phyloP scores from a whole-genome alignment of 2,888 invertebrate species.

The Danaus chrysippus region DNA sequence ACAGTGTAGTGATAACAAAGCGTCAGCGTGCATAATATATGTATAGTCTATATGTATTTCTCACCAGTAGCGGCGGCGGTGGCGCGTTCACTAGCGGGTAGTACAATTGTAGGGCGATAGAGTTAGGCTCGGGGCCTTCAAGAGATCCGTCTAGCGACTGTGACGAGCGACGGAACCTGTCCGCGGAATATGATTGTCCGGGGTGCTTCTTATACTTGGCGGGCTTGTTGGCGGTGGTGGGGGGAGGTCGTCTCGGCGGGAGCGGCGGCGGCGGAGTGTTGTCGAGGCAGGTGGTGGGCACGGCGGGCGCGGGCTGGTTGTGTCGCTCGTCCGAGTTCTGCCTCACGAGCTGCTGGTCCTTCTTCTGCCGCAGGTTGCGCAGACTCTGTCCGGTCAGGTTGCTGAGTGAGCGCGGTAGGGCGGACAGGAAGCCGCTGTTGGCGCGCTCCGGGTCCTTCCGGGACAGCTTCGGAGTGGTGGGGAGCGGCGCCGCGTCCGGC shows the following conservation, averaged over 20 bases:
- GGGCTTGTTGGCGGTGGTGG: constrained; percentile 33
- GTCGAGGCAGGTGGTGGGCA: constrained; percentile 68
- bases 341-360: constrained; percentile 51
- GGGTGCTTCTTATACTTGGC: constrained; percentile 50
- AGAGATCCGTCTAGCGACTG: constrained; percentile 64
- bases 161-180: constrained; percentile 51
- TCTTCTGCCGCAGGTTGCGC: constrained; percentile 56
- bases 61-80: constrained; percentile 71
- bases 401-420: constrained; percentile 67
- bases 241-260: constrained; percentile 47
- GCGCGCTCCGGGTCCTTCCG: constrained; percentile 36
- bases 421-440: constrained; percentile 63
- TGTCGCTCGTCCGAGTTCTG: constrained; percentile 60
- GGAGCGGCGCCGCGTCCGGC: constrained; percentile 29
- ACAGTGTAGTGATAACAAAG: too few species aligned
- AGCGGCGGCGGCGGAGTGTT: constrained; percentile 63
- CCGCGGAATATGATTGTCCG: constrained; percentile 51
- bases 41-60: too few species aligned
- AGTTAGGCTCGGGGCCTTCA: constrained; percentile 76
- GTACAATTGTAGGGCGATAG: constrained; percentile 82
- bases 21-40: too few species aligned
- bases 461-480: constrained; percentile 33
- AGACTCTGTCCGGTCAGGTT: constrained; percentile 72
- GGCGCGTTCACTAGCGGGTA: constrained; percentile 81
- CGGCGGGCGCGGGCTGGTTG: constrained; percentile 61